phyloP scores from a whole-genome alignment of 1,140 invertebrate genomes.

The Campoletis sonorensis region DNA sequence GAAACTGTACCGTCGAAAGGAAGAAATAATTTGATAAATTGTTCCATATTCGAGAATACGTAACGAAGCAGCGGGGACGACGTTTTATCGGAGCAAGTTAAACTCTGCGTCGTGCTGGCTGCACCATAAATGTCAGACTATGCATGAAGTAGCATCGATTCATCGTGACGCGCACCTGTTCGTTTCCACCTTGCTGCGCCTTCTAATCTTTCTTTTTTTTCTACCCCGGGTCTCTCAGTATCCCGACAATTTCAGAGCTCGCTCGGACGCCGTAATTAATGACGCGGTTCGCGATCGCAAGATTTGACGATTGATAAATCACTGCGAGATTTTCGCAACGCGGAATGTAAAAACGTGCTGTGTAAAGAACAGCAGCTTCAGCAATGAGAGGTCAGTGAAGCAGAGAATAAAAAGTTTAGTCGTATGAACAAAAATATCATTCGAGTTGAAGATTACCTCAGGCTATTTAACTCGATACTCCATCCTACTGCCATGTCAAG shows the following conservation, averaged over 20 bases:
- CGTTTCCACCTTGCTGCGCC: slow-evolving; percentile 36
- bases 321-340: not conserved
- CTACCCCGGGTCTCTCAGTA: not conserved
- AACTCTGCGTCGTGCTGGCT: slow-evolving; percentile 7
- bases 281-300: not conserved
- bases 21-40: slow-evolving; percentile 35
- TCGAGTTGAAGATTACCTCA: not conserved
- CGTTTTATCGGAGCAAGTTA: not conserved
- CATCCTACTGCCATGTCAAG: not conserved
- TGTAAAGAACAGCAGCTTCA: not conserved
- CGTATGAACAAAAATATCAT: not conserved
- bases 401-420: not conserved
- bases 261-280: slow-evolving; percentile 30
- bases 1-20: slow-evolving; percentile 5
- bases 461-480: not conserved
- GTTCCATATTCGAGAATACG: slow-evolving; percentile 32
- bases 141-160: slow-evolving; percentile 40
- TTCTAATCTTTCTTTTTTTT: slow-evolving; percentile 16
- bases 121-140: slow-evolving; percentile 44
- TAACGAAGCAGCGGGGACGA: slow-evolving; percentile 21
- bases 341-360: not conserved
- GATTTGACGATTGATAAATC: slow-evolving; percentile 35
- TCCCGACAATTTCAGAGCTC: not conserved
- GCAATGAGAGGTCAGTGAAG: too few relatives aligned
- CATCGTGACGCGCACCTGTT: slow-evolving; percentile 45